These are phyloP conservation scores for Chrysogorgia sp. DNA, from an alignment of 92 coral and sea anemone species.

Conservation along the genomic window DNA sequence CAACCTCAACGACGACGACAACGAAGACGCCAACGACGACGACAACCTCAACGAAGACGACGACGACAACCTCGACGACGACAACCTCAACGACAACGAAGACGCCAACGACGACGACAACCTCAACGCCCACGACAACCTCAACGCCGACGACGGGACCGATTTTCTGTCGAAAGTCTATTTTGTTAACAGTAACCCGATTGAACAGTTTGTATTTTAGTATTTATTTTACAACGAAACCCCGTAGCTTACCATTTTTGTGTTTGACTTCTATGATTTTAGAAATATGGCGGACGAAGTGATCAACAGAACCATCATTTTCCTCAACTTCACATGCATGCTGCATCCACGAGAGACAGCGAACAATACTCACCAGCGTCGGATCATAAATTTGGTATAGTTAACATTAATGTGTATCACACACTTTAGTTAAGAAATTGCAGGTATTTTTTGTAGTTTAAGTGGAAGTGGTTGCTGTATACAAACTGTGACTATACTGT, in stretches of 20 bases:
- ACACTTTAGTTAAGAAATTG: neutral
- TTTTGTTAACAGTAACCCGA: too few species aligned
- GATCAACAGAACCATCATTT: constrained; percentile 28
- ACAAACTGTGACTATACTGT: too few species aligned
- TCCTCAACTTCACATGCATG: constrained; percentile 23
- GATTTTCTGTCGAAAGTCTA: too few species aligned
- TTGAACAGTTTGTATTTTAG: neutral
- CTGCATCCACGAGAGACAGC: neutral
- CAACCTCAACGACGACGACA: too few species aligned
- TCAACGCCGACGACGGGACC: too few species aligned
- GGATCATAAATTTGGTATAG: constrained; percentile 30
- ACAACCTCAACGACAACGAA: too few species aligned
- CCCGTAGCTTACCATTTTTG: neutral
- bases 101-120: too few species aligned
- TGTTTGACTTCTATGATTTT: neutral
- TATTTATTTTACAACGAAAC: neutral
- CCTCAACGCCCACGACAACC: too few species aligned
- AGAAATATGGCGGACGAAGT: constrained; percentile 38
- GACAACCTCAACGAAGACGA: too few species aligned
- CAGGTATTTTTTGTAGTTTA: neutral
- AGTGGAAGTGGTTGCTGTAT: neutral
- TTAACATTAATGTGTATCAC: neutral
- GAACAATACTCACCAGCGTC: constrained; percentile 29
- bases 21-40: too few species aligned
- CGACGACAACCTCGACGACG: too few species aligned